Evolutionary conservation across 2,888 invertebrate species (phyloP).

Genomic region (Villa cingulata): DNA sequence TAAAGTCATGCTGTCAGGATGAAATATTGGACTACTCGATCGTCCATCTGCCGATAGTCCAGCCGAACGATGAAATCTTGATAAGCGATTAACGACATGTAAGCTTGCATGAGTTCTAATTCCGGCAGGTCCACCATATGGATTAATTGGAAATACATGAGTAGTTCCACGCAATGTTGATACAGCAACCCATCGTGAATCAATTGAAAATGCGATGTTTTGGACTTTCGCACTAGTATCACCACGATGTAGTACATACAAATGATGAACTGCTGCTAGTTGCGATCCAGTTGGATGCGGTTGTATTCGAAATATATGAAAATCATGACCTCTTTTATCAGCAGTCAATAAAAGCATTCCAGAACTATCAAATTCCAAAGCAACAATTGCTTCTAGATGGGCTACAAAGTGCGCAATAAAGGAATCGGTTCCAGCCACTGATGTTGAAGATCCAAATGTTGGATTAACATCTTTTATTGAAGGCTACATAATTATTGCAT

Average conservation of each 20-base stretch:
- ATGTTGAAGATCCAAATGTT: slow-evolving; percentile 28
- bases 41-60: slow-evolving; percentile 64
- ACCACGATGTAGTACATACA: slow-evolving; percentile 88
- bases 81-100: slow-evolving; percentile 85
- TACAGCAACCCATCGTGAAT: slow-evolving; percentile 93
- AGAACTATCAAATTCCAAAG: slow-evolving; percentile 79
- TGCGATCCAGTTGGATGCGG: slow-evolving; percentile 82
- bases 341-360: slow-evolving; percentile 83
- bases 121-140: slow-evolving; percentile 86
- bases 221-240: slow-evolving; percentile 93
- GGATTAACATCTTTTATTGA: slow-evolving; percentile 33
- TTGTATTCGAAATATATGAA: slow-evolving; percentile 88
- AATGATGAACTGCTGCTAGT: slow-evolving; percentile 81
- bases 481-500: slow-evolving; percentile 20
- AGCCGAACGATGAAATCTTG: slow-evolving; percentile 91
- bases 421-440: slow-evolving; percentile 46
- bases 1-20: slow-evolving; percentile 35
- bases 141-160: slow-evolving; percentile 92
- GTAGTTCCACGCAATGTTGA: slow-evolving; percentile 93
- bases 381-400: slow-evolving; percentile 76
- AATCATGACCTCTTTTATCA: slow-evolving; percentile 85
- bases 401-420: slow-evolving; percentile 80
- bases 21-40: slow-evolving; percentile 51
- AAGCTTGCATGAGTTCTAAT: slow-evolving; percentile 90
- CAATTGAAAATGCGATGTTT: slow-evolving; percentile 82